Evolutionary conservation across 2,113 vertebrate species (phyloP), one percentile per base, ranked within the genome.

Genomic region (Neofelis nebulosa): DNA sequence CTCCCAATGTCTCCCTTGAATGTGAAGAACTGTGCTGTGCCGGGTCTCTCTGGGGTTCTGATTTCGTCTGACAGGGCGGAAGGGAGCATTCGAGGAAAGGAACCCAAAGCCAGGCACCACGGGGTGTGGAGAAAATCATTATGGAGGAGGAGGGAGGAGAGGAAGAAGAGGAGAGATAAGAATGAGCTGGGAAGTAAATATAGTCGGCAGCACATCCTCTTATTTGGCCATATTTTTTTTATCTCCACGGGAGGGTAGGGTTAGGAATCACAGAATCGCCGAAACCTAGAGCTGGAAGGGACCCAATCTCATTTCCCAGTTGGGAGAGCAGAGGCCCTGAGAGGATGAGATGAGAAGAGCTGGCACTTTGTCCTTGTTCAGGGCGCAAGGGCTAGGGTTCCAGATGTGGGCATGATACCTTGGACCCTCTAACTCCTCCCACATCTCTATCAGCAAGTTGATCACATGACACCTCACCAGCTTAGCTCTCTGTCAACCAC

Each of bases 1-100:
- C 97, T 96, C 88, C 91, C 95, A 71, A 87, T 13, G 87, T 96
- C 97, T 93, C 57, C 97, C 97, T 98, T 95, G 96, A 97, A 97
- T 97, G 94, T 4, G 3, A 97, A 89, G 91, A 95, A 55, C 89
- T 57, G 83, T 86, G 97, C 89, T 61, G 74, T 45, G 82, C 89
- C 0, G 10, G 94, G 84, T 93, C 97, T 91, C 95, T 96, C 93
- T 52, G 68, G 81, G 57, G 84, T 96, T 95, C 90, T 71, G 84
- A 76, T 89, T 96, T 78, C 16, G 13, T 94, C 91, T 71, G 63
- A 41, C 3, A 45, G 68, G 93, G n/a, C 82, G 55, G 73, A 92
- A 94, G 80, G 85, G 63, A 89, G 69, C 73, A 91, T 73, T 95
- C 73, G n/a, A 97, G 90, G 95, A 93, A 97, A 91, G 79, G 41